Conservation (phyloP, 2,797 vertebrate genomes). For the Oreochromis grahami region DNA sequence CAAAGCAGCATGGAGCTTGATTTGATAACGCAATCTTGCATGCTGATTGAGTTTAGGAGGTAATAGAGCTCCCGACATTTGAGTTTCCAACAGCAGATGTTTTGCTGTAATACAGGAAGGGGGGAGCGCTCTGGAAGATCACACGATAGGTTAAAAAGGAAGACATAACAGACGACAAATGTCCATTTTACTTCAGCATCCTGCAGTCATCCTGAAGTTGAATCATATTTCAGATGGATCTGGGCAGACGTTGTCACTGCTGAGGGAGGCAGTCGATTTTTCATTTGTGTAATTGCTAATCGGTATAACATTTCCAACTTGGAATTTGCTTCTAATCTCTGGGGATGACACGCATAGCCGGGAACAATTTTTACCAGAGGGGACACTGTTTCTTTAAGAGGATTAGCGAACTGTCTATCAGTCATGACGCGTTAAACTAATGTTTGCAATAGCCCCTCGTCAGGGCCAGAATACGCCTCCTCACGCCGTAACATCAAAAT, state of each 20-base stretch:
- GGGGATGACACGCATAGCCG: constrained; percentile 39
- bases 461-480: constrained; percentile 66
- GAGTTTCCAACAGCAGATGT: constrained; percentile 68
- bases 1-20: constrained; percentile 41
- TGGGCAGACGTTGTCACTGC: constrained; percentile 15
- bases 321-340: constrained; percentile 72
- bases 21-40: constrained; percentile 67
- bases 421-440: constrained; percentile 72
- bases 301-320: constrained; percentile 64
- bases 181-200: constrained; percentile 35
- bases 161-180: constrained; percentile 20
- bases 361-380: constrained; percentile 76
- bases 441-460: constrained; percentile 65
- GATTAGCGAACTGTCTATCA: constrained; percentile 79
- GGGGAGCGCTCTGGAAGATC: constrained; percentile 38
- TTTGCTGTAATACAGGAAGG: constrained; percentile 60
- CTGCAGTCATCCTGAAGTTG: constrained; percentile 17
- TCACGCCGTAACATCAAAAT: constrained; percentile 58
- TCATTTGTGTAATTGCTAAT: constrained; percentile 71
- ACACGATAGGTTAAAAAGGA: constrained; percentile 47
- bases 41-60: constrained; percentile 72
- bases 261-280: constrained; percentile 33
- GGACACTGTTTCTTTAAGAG: constrained; percentile 78
- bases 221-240: constrained; percentile 35
- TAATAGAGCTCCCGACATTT: constrained; percentile 61